Base-by-base conservation (phyloP, 2,888 invertebrate genomes). In the Masnerella sp. region DNA sequence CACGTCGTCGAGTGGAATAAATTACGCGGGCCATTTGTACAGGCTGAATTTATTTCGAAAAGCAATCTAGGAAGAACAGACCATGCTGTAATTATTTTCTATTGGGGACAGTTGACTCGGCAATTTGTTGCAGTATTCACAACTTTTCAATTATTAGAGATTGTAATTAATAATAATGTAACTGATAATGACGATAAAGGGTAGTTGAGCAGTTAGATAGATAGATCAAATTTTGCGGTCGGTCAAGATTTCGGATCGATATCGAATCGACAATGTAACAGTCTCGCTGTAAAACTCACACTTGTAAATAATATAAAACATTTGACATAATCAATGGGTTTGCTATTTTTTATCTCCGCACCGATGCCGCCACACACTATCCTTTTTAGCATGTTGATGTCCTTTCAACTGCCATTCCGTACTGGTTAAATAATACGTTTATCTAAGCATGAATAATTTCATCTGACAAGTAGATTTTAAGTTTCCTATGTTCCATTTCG, bases 231-330 rank as follows among this genome's bases (percentile, higher is more conserved):
- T n/a, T n/a, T n/a, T n/a, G n/a, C n/a, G n/a, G n/a, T n/a, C n/a
- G n/a, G n/a, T n/a, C n/a, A n/a, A n/a, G n/a, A n/a, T n/a, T n/a
- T n/a, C n/a, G 20, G 8, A 17, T 32, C 18, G 34, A 49, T 18
- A 18, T 34, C 15, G 25, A 18, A 7, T 22, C 36, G 51, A 52
- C 11, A 4, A 34, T 52, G 51, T 52, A 22, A 52, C 22, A 52
- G 9, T 49, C 20, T 34, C 34, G 20, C 8, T 52, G 51, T 52
- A 52, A 5, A 36, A 49, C 34, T 34, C 15, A 49, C n/a, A 22
- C 22, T 14, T 52, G 51, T 52, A 52, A 34, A 52, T 52, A 52
- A 52, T 34, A 52, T 52, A 49, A 52, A 40, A 52, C 14, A 52
- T 52, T 52, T 52, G 36, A 52, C 22, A 20, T 25, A 52, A 52